phyloP scores from a whole-genome alignment of 2,797 vertebrate species.

The Eulemur mongoz region DNA sequence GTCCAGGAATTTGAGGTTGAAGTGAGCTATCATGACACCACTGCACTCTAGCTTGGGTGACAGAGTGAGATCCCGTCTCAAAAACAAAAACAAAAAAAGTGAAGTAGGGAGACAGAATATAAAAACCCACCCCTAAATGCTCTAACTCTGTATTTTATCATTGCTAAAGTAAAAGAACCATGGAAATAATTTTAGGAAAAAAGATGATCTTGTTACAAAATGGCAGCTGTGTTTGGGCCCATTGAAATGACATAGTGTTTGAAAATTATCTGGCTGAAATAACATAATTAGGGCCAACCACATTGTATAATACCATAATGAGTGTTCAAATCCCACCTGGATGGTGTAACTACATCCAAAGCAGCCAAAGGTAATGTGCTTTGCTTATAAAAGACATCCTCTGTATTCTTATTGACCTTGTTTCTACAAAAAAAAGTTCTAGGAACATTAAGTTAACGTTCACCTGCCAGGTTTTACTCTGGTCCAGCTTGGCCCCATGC shows the following conservation, averaged over 20 bases:
- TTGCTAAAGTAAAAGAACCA: not conserved
- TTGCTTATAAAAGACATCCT: not conserved
- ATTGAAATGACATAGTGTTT: not conserved
- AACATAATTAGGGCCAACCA: not conserved
- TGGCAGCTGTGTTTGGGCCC: not conserved
- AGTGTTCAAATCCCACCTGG: no score
- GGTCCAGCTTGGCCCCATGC: not conserved
- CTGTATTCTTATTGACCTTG: not conserved
- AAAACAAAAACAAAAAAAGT: not conserved
- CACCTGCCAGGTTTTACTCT: not conserved
- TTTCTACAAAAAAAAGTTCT: not conserved
- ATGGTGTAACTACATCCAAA: not conserved
- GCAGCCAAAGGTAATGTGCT: not conserved
- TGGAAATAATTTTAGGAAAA: conserved; percentile 6
- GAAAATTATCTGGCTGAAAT: not conserved
- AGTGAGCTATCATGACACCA: no score
- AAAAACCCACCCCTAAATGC: not conserved
- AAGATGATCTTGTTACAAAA: not conserved
- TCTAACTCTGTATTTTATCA: not conserved
- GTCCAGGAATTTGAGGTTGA: no score
- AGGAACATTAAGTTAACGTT: not conserved
- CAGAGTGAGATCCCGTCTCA: no score
- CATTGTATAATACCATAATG: no score
- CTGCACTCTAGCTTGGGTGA: no score
- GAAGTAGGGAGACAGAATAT: not conserved